Base-by-base conservation (phyloP, 2,113 vertebrate genomes). In the Syrmaticus mikado region DNA sequence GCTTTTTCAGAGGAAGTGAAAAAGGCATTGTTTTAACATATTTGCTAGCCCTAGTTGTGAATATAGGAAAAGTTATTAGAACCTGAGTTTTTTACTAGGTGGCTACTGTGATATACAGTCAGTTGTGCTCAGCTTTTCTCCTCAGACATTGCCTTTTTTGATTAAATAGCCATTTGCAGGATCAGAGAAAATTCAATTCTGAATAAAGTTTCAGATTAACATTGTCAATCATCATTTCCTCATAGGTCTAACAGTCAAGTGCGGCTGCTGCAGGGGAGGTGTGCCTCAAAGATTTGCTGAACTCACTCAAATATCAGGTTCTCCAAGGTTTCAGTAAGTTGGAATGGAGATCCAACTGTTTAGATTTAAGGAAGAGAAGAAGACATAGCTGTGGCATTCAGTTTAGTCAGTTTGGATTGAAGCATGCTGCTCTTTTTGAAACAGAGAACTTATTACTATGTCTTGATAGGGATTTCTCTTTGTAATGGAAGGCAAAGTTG, bases 321-420 rank as follows among this genome's bases (percentile, higher is more conserved):
- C 48, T 66, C 66, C 50, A 58, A 61, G 52, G 55, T 36, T 41
- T 74, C 16, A 21, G 50, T 40, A 38, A 38, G 38, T 38, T 38
- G 38, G 36, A 8, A 36, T 62, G 40, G 78, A 78, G 62, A 38
- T 70, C 8, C 82, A 60, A 46, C 73, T 74, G 71, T 14, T 6
- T n/a, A 85, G 67, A 67, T 91, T 82, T 67, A 77, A 93, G 73
- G 66, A 93, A 28, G 27, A 84, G 71, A 76, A 46, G 8, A 89
- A 82, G 76, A 68, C 30, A 25, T 12, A 57, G 28, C 21, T 24
- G 32, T 41, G 18, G 8, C 32, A 41, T 18, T 52, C 38, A 27
- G 22, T 61, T 65, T 30, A 52, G 58, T 72, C 43, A 82, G 11
- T 89, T 94, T 78, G 30, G 28, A 60, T 77, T 82, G 64, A 77